phyloP scores from a whole-genome alignment of 2,888 invertebrate genomes.

The Eupithecia dodoneata region DNA sequence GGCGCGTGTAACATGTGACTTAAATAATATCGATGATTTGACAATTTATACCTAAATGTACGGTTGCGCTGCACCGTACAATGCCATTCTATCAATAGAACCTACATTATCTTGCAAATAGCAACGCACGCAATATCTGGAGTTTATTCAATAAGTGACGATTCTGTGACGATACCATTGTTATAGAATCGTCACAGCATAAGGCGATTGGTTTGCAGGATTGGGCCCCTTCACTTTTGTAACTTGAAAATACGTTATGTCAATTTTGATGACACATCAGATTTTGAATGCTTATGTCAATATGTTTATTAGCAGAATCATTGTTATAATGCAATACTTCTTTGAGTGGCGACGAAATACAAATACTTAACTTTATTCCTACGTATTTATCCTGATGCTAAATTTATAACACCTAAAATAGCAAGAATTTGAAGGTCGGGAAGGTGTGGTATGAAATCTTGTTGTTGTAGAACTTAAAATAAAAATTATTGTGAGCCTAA shows the following conservation, averaged over 20 bases:
- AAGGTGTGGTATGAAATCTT: not conserved
- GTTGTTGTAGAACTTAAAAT: too few relatives aligned
- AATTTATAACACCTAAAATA: not conserved
- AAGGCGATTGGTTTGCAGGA: not conserved
- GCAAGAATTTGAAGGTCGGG: not conserved
- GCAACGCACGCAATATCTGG: not conserved
- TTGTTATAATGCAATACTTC: not conserved
- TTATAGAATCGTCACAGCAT: not conserved
- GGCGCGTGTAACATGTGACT: too few relatives aligned
- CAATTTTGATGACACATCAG: constrained; percentile 50
- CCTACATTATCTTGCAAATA: not conserved
- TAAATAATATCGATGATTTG: too few relatives aligned
- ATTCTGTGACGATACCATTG: not conserved
- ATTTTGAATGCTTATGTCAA: constrained; percentile 43
- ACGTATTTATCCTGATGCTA: not conserved
- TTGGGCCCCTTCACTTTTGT: not conserved
- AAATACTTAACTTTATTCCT: not conserved
- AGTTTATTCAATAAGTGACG: not conserved
- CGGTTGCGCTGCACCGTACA: too few relatives aligned
- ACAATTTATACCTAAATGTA: too few relatives aligned
- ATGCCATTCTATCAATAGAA: not conserved
- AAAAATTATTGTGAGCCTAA: not conserved
- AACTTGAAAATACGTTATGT: constrained; percentile 30
- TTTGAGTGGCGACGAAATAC: not conserved
- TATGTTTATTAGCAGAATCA: constrained; percentile 29